Percentiles rank a stretch among this genome's conserved stretches.
Conservation (phyloP, 1,140 invertebrate genomes). For the Epicauta chinensis region DNA sequence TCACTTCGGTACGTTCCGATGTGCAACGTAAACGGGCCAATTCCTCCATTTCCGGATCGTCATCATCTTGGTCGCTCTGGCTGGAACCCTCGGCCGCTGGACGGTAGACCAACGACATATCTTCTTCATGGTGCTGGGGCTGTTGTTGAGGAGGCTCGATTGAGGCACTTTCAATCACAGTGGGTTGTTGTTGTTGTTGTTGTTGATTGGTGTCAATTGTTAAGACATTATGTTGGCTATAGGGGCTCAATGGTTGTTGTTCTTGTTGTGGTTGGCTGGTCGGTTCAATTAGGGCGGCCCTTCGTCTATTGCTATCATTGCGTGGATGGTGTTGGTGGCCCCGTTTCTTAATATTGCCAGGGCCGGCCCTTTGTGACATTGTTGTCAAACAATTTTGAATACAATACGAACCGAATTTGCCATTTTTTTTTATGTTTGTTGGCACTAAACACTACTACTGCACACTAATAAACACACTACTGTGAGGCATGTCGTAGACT, state of each 20-base stretch:
- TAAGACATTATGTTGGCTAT: constrained; percentile 29
- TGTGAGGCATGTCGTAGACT: no score
- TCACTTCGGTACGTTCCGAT: constrained; percentile 78
- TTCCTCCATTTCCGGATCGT: constrained; percentile 69
- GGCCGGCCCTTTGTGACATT: constrained; percentile 49
- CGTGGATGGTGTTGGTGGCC: constrained; percentile 74
- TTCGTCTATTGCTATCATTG: constrained; percentile 44
- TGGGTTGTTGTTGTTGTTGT: constrained; percentile 41
- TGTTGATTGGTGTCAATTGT: no score
- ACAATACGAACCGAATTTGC: no score
- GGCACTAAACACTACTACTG: no score
- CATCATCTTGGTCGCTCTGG: constrained; percentile 46
- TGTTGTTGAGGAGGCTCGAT: constrained; percentile 20
- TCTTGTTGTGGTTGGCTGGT: constrained; percentile 10
- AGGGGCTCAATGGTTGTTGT: constrained; percentile 16
- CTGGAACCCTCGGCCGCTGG: constrained; percentile 46
- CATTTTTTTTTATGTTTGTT: no score
- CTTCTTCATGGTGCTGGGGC: constrained; percentile 20
- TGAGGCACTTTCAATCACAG: constrained; percentile 25
- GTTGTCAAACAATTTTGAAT: no score
- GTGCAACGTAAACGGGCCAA: constrained; percentile 76
- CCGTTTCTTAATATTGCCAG: constrained; percentile 58
- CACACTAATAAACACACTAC: no score
- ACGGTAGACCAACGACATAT: constrained; percentile 48
- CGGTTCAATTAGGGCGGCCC: constrained; percentile 35